These are phyloP conservation scores for Disparrhopalites patrizii DNA, from an alignment of 2,888 invertebrate genomes.

Conservation along the genomic window DNA sequence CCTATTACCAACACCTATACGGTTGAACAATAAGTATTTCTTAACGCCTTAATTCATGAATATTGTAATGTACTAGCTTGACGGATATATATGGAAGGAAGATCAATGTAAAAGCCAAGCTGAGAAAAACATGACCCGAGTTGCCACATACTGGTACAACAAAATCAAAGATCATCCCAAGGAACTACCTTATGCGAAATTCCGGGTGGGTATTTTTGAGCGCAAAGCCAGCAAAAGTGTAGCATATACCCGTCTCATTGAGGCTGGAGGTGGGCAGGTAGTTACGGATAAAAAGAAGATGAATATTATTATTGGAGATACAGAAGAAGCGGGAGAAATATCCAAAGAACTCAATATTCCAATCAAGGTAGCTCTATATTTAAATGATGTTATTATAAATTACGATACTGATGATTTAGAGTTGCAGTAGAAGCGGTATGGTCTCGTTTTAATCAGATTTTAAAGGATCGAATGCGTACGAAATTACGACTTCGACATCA, in stretches of 20 bases:
- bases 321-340: not conserved
- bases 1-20: no score
- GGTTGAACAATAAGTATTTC: not conserved
- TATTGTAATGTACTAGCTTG: constrained; percentile 4
- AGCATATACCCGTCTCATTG: constrained; percentile 65
- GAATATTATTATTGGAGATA: constrained; percentile 31
- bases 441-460: no score
- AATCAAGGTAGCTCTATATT: constrained; percentile 24
- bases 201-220: constrained; percentile 55
- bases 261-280: constrained; percentile 71
- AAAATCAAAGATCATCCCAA: constrained; percentile 13
- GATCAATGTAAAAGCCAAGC: constrained; percentile 17
- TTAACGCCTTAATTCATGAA: not conserved
- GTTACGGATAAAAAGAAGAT: constrained; percentile 58
- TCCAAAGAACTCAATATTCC: not conserved
- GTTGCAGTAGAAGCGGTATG: no score
- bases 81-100: constrained; percentile 33
- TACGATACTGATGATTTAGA: not conserved
- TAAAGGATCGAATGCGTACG: no score
- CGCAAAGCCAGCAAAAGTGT: constrained; percentile 58
- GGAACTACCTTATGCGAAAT: constrained; percentile 34
- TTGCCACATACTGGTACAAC: constrained; percentile 28
- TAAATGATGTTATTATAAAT: constrained; percentile 23
- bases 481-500: no score
- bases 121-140: constrained; percentile 29